Conservation (phyloP, 2,888 invertebrate genomes). For the Oligia latruncula region DNA sequence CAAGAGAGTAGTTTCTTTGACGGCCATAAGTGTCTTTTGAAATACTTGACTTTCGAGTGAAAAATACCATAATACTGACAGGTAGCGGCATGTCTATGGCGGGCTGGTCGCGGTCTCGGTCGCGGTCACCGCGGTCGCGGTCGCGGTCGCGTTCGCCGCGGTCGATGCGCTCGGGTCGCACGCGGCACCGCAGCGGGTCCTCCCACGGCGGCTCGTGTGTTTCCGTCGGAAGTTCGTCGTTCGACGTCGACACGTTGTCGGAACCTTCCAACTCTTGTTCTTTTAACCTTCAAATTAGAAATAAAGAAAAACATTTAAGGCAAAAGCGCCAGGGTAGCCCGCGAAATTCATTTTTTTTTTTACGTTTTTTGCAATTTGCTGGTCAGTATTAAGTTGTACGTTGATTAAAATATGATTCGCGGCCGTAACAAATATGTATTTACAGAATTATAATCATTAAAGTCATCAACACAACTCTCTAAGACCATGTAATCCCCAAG, state of each 20-base stretch:
- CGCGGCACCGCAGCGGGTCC: constrained; percentile 73
- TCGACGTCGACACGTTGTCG: constrained; percentile 88
- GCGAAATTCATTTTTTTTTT: too few relatives aligned
- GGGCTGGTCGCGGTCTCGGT: constrained; percentile 22
- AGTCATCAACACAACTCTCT: too few relatives aligned
- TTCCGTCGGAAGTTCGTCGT: constrained; percentile 85
- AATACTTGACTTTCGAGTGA: not conserved
- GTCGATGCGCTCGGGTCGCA: constrained; percentile 33
- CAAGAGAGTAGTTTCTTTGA: not conserved
- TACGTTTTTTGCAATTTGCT: too few relatives aligned
- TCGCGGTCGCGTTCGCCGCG: constrained; percentile 14
- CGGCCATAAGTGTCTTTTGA: not conserved
- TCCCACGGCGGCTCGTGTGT: constrained; percentile 75
- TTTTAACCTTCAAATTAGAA: constrained; percentile 75
- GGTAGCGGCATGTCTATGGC: constrained; percentile 22
- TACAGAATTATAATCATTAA: too few relatives aligned
- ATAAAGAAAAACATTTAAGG: not conserved
- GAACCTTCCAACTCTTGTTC: constrained; percentile 86
- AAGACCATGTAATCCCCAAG: too few relatives aligned
- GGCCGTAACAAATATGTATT: too few relatives aligned
- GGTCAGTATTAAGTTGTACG: too few relatives aligned
- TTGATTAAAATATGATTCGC: too few relatives aligned
- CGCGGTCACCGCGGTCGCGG: constrained; percentile 17
- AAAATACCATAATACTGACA: constrained; percentile 15
- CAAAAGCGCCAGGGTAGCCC: too few relatives aligned